Conservation (phyloP, 2,888 invertebrate species). For the Folsomia candida region DNA sequence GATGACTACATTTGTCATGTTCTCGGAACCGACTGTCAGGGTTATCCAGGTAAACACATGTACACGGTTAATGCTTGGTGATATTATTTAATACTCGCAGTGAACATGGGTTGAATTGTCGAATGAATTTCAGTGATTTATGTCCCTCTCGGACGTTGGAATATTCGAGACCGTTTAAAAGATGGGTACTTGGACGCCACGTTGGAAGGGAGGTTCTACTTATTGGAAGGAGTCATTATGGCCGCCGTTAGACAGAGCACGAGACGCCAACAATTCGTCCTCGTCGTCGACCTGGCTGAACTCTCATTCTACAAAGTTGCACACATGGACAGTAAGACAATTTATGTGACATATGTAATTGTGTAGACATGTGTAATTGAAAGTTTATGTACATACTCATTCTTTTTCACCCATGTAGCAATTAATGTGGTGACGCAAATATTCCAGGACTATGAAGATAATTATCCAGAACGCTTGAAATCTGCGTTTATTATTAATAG, state of each 20-base stretch:
- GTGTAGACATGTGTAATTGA: not conserved
- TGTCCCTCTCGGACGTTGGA: conserved; percentile 3
- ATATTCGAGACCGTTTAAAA: conserved; percentile 6
- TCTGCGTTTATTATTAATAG: conserved; percentile 2
- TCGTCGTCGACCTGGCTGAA: conserved; percentile 2
- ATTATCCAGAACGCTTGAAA: conserved; percentile 1
- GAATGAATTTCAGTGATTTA: not conserved
- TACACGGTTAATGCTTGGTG: not conserved
- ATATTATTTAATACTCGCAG: too few relatives aligned
- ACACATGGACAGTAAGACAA: conserved; percentile 1
- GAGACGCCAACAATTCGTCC: not conserved
- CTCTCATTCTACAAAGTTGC: not conserved
- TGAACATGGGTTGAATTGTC: too few relatives aligned
- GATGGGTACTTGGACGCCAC: not conserved
- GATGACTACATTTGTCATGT: not conserved
- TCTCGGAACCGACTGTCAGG: not conserved
- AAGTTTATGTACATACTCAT: too few relatives aligned
- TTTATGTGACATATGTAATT: not conserved
- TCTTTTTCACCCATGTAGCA: too few relatives aligned
- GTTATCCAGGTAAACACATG: not conserved
- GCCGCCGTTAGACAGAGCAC: not conserved
- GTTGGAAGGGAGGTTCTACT: not conserved
- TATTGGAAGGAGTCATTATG: not conserved
- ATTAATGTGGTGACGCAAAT: not conserved
- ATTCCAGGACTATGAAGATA: not conserved